Conservation (phyloP, 2,113 vertebrate genomes). For the Tympanuchus pallidicinctus region DNA sequence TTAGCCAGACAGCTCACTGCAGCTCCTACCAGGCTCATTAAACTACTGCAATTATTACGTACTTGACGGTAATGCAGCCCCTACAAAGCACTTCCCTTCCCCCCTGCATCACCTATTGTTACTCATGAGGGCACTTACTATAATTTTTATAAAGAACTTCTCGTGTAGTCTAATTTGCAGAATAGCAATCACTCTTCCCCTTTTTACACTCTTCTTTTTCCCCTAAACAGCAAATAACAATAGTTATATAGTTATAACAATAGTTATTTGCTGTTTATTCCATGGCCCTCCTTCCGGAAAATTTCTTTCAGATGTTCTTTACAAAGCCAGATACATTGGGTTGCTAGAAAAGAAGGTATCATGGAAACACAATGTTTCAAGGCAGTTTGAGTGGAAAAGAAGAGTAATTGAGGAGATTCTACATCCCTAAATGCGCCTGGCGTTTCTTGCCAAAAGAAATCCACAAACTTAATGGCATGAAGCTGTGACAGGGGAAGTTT, state of each 20-base stretch:
- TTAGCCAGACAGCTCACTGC: background rate
- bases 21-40: background rate
- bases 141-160: background rate
- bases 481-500: too few species aligned
- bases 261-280: background rate
- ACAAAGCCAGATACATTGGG: background rate
- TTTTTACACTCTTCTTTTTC: background rate
- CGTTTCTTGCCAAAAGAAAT: conserved; percentile 1
- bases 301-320: background rate
- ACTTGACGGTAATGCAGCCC: background rate
- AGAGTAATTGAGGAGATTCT: conserved; percentile 7
- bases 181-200: background rate
- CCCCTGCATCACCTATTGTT: background rate
- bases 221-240: too few species aligned
- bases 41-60: background rate
- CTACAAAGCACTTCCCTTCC: background rate
- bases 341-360: background rate
- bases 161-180: background rate
- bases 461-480: background rate
- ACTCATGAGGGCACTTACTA: background rate
- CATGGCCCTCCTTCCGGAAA: background rate
- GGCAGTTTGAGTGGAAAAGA: background rate
- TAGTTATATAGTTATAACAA: background rate
- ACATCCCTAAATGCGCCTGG: background rate
- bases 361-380: background rate